Evolutionary conservation across 2,888 invertebrate species (phyloP).

Genomic region (Dioctria rufipes): DNA sequence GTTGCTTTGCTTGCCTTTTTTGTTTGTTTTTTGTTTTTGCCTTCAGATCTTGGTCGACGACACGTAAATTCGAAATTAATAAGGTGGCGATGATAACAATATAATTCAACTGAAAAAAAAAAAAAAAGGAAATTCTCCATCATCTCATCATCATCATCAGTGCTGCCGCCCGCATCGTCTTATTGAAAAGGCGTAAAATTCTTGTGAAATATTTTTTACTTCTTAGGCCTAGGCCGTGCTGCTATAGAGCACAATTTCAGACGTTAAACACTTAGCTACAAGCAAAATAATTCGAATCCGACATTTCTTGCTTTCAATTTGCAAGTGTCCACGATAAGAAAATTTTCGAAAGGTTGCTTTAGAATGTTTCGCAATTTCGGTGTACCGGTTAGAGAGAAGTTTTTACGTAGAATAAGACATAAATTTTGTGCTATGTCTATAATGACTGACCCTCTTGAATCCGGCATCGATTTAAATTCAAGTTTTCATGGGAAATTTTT

Average conservation of each 20-base stretch:
- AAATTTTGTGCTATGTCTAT: no score
- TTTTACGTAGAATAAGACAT: no score
- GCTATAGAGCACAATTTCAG: background rate
- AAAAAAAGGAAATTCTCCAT: background rate
- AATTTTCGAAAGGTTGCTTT: conserved; percentile 1
- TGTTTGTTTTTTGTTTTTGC: background rate
- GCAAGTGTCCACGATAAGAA: background rate
- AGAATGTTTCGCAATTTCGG: background rate
- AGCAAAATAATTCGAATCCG: background rate
- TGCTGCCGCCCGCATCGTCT: background rate
- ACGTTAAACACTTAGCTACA: background rate
- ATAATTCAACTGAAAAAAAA: background rate
- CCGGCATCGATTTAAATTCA: no score
- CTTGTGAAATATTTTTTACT: background rate
- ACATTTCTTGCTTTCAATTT: background rate
- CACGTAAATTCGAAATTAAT: conserved; percentile 30
- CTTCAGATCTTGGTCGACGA: conserved; percentile 19
- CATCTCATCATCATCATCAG: no score
- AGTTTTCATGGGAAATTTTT: no score
- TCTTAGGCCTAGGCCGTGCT: background rate
- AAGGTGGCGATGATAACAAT: conserved; percentile 2
- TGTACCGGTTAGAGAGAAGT: no score
- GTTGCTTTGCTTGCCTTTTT: no score
- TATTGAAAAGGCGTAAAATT: background rate
- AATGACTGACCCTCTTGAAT: no score